phyloP scores from a whole-genome alignment of 2,888 invertebrate genomes.

The Proisotoma minuta region DNA sequence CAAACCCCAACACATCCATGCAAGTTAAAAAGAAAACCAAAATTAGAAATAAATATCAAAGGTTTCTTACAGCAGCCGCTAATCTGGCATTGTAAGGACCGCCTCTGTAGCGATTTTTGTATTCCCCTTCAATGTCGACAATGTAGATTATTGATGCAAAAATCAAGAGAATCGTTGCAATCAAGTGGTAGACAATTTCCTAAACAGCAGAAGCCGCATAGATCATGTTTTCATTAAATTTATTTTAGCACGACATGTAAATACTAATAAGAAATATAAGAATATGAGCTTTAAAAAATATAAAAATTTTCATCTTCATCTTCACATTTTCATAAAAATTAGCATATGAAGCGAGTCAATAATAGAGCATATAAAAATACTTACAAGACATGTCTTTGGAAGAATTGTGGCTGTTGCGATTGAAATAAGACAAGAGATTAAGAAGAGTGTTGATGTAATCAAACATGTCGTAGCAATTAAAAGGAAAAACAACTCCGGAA shows the following conservation, averaged over 20 bases:
- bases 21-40: constrained; percentile 28
- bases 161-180: constrained; percentile 68
- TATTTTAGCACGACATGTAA: too few relatives aligned
- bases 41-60: constrained; percentile 5
- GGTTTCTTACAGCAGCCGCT: constrained; percentile 65
- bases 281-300: too few relatives aligned
- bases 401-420: constrained; percentile 76
- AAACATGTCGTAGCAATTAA: constrained; percentile 71
- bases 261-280: too few relatives aligned
- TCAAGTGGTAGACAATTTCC: constrained; percentile 76
- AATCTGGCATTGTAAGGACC: constrained; percentile 62
- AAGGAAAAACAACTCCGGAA: constrained; percentile 65
- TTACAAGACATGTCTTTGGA: constrained; percentile 73
- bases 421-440: constrained; percentile 70
- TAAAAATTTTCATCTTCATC: constrained; percentile 1
- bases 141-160: constrained; percentile 66
- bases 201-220: constrained; percentile 52
- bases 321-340: background rate
- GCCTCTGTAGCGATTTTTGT: constrained; percentile 45
- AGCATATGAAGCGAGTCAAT: background rate
- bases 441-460: constrained; percentile 70
- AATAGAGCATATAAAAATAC: constrained; percentile 50
- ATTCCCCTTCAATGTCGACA: constrained; percentile 58
- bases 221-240: background rate
- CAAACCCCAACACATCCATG: constrained; percentile 21